phyloP scores from a whole-genome alignment of 2,113 vertebrate species.

The Columba livia region DNA sequence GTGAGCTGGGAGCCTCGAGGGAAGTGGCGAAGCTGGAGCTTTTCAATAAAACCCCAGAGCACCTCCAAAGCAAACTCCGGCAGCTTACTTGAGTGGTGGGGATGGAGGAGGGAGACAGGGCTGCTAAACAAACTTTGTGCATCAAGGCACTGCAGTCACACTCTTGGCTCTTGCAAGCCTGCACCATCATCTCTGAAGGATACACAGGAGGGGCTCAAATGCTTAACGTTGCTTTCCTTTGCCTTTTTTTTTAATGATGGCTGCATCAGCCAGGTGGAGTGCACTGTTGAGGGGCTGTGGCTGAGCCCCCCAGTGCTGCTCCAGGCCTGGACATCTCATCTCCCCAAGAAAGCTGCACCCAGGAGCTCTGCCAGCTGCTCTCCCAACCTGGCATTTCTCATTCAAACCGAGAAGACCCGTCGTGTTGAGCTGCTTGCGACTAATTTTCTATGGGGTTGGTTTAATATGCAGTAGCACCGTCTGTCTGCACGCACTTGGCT shows the following conservation, averaged over 20 bases:
- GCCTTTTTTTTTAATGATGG: neutral
- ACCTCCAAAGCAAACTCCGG: neutral
- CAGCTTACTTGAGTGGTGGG: neutral
- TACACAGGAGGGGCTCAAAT: neutral
- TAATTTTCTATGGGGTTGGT: neutral
- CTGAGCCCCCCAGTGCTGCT: neutral
- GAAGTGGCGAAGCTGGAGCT: neutral
- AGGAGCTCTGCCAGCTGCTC: neutral
- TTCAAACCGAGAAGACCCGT: fast-evolving
- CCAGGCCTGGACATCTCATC: neutral
- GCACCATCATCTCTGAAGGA: neutral
- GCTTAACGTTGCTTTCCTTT: neutral
- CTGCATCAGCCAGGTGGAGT: fast-evolving
- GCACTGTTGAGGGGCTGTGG: fast-evolving
- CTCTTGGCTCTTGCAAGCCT: neutral
- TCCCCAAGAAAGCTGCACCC: neutral
- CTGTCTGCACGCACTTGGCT: neutral
- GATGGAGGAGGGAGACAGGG: neutral
- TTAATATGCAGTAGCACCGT: neutral
- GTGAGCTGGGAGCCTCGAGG: neutral
- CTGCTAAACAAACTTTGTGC: neutral
- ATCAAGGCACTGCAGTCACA: fast-evolving
- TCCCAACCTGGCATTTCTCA: neutral
- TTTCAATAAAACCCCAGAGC: neutral
- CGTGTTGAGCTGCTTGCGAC: neutral